Percentiles rank a stretch among this genome's conserved stretches.
These are phyloP conservation scores for Phrynocephalus versicolor DNA, from an alignment of 2,113 vertebrate genomes.

Conservation along the genomic window DNA sequence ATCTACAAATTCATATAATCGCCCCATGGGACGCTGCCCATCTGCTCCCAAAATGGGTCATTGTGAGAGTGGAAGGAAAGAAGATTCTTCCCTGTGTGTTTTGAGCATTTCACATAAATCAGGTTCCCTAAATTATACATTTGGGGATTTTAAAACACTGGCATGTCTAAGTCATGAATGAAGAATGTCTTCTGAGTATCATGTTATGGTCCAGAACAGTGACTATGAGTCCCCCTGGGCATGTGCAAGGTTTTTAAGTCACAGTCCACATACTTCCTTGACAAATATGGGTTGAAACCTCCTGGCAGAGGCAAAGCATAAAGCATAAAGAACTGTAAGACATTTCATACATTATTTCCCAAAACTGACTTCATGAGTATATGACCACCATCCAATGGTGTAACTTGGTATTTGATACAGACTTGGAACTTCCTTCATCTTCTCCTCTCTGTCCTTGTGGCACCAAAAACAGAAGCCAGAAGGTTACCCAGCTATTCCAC, in stretches of 20 bases:
- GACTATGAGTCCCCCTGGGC: background rate
- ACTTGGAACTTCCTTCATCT: too few relatives aligned
- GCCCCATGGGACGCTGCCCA: background rate
- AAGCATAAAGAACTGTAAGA: constrained; percentile 98
- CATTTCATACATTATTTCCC: constrained; percentile 6
- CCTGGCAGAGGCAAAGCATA: constrained; percentile 93
- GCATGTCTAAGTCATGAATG: background rate
- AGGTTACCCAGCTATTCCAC: too few relatives aligned
- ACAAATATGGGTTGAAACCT: constrained; percentile 95
- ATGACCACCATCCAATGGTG: background rate
- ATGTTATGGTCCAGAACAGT: background rate
- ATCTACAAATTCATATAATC: background rate
- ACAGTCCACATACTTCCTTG: background rate
- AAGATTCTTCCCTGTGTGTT: too few relatives aligned
- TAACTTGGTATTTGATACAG: too few relatives aligned
- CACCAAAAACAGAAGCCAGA: too few relatives aligned
- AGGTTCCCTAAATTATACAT: background rate
- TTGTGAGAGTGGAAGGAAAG: too few relatives aligned
- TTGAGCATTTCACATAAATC: too few relatives aligned
- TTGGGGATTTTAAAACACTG: background rate
- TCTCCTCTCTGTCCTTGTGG: background rate
- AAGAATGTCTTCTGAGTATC: too few relatives aligned
- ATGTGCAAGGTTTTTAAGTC: background rate
- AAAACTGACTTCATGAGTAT: background rate
- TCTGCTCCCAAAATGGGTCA: too few relatives aligned